Base-by-base conservation (phyloP, 1,140 invertebrate genomes). In the Caenorhabditis inopinata region DNA sequence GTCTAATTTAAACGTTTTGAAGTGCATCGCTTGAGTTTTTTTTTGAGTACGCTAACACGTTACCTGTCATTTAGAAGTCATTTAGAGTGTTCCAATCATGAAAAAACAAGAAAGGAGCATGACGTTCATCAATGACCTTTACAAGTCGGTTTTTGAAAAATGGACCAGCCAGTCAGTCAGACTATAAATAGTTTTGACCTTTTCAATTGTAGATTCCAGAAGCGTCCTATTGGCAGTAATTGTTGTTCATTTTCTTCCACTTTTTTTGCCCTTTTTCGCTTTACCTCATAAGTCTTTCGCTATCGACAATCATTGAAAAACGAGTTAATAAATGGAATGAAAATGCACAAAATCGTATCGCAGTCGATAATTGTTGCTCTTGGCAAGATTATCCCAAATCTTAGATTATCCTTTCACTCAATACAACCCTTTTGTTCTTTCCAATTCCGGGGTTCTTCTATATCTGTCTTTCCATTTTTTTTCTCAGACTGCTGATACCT, bases 131-230 rank as follows among this genome's bases (percentile, higher is more conserved):
- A 68, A 68, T 68, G 53, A 68, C 25, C 11, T 42, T 42, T 42
- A 7, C 38, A 7, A 42, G 38, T 42, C 14, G 38, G 14, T 7
- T 42, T 5, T 42, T 7, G 38, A 42, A 14, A 42, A 29, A 5
- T 21, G 35, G 58, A 18, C 18, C 58, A 38, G 9, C 32, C 23
- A n/a, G n/a, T n/a, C n/a, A n/a, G n/a, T n/a, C 38, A 58, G 51
- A 32, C 51, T 58, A 7, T 32, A 38, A 68, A 68, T 68, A 21
- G 32, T 68, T 68, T 68, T 68, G 58, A 68, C 58, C 58, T 68
- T 68, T 68, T 68, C 29, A 68, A 68, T 32, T 9, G 49, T 7
- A 1, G 27, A 7, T 32, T 68, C 32, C 21, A 9, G n/a, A 68
- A 68, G 21, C 1, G 11, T 32, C 18, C 16, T 23, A 25, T 42